These are phyloP conservation scores for Leptinotarsa haldemani DNA, from an alignment of 2,888 invertebrate genomes.

Conservation along the genomic window DNA sequence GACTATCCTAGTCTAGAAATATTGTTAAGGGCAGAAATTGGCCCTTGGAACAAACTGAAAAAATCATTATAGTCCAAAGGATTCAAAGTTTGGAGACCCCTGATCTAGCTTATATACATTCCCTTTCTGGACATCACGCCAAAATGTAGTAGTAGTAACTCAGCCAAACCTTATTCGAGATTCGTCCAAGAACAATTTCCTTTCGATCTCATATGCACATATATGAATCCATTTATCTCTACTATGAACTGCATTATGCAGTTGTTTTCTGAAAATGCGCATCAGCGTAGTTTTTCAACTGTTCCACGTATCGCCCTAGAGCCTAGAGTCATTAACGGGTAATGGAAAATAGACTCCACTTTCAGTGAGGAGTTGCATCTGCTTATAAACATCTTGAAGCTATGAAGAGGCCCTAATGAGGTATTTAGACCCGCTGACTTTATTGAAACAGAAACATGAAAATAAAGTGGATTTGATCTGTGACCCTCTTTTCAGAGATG, in stretches of 20 bases:
- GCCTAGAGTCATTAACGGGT: conserved; percentile 30
- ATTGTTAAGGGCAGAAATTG: no score
- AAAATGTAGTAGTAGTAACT: not conserved
- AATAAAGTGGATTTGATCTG: conserved; percentile 3
- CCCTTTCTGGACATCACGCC: not conserved
- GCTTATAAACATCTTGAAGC: conserved; percentile 26
- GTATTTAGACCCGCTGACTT: conserved; percentile 15
- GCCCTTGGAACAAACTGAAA: no score
- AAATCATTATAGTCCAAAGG: no score
- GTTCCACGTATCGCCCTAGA: conserved; percentile 3
- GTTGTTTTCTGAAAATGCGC: conserved; percentile 28
- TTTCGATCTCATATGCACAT: conserved; percentile 25
- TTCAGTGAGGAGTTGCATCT: conserved; percentile 28
- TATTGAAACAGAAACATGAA: not conserved
- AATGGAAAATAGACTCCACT: conserved; percentile 31
- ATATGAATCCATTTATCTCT: conserved; percentile 26
- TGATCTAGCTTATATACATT: not conserved
- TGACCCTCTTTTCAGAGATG: not conserved
- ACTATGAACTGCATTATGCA: conserved; percentile 14
- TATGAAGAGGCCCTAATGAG: conserved; percentile 30
- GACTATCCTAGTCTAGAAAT: no score
- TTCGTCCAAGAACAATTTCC: not conserved
- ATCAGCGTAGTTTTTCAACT: conserved; percentile 13
- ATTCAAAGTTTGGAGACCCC: no score
- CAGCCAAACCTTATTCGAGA: not conserved